Base-by-base conservation (phyloP, 2,888 invertebrate genomes). In the Stenichneumon culpator region DNA sequence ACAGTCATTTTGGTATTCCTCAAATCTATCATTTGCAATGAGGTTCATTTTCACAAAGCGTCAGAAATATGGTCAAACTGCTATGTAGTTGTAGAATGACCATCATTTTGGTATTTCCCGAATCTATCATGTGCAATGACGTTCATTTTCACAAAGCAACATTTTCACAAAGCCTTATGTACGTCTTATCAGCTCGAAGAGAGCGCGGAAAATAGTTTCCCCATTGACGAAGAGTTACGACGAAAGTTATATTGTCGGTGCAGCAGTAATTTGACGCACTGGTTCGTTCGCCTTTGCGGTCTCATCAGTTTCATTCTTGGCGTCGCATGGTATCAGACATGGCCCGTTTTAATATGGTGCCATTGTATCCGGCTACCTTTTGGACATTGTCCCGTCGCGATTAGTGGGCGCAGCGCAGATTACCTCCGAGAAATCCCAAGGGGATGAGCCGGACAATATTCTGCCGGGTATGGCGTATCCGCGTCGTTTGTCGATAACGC, bases 351-450 rank as follows among this genome's bases (percentile, higher is more conserved):
- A 50, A 57, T 25, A 57, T 22, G 3, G 25, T 22, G 9, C 11
- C 57, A 25, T 57, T 25, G 57, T 57, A 57, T 22, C 25, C 2
- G 57, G 25, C 57, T 57, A 25, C 11, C 57, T 9, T 22, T 14
- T 25, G 11, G 25, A 57, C 57, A 57, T 57, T 57, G 57, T 57
- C n/a, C 16, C 22, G 14, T 60, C 39, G 54, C 65, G 65, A 5
- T 47, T 60, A 44, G 47, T 52, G 68, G 57, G 67, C 77, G 77
- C 82, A 78, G 60, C 72, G 57, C 67, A 78, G 77, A 82, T 82
- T 78, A 77, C 72, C 67, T 78, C 44, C 67, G 70, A 32, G 16
- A 19, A 78, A 82, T 82, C 77, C 54, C 77, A 0, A 22, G 68
- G 67, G 60, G 54, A 68, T 47, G 74, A 74, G 47, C 44, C 44